These are phyloP conservation scores for Eupithecia exiguata DNA, from an alignment of 2,888 invertebrate species.

Conservation along the genomic window DNA sequence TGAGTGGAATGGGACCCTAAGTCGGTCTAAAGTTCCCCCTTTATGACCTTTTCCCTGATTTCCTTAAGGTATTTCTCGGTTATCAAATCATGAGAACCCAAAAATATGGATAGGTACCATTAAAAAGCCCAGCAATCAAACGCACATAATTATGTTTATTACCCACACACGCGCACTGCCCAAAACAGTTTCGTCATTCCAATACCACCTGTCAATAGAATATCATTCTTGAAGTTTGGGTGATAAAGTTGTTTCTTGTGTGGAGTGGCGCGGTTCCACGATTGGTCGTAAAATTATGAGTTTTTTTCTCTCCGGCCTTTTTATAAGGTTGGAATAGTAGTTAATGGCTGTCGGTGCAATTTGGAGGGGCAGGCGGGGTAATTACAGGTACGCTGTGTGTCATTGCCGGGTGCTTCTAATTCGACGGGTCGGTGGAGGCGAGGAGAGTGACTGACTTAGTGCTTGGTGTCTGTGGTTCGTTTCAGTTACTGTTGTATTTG, in stretches of 20 bases:
- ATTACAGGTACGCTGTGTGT: conserved; percentile 77
- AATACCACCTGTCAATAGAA: conserved; percentile 33
- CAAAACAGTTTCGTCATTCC: conserved; percentile 43
- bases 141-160: conserved; percentile 47
- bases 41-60: conserved; percentile 6
- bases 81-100: conserved; percentile 34
- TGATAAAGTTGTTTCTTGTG: conserved; percentile 30
- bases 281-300: conserved; percentile 69
- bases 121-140: conserved; percentile 37
- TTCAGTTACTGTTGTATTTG: not conserved
- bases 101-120: conserved; percentile 34
- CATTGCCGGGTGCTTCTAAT: conserved; percentile 71
- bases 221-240: conserved; percentile 19
- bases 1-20: no score
- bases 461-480: not conserved
- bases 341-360: conserved; percentile 75
- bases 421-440: conserved; percentile 30
- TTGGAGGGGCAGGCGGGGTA: conserved; percentile 71
- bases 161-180: conserved; percentile 41
- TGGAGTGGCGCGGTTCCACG: conserved; percentile 24
- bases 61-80: conserved; percentile 19
- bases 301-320: conserved; percentile 69
- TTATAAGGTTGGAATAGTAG: conserved; percentile 77
- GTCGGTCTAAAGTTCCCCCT: not conserved
- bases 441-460: not conserved